Conservation (phyloP, 2,113 vertebrate genomes). For the Alosa alosa region DNA sequence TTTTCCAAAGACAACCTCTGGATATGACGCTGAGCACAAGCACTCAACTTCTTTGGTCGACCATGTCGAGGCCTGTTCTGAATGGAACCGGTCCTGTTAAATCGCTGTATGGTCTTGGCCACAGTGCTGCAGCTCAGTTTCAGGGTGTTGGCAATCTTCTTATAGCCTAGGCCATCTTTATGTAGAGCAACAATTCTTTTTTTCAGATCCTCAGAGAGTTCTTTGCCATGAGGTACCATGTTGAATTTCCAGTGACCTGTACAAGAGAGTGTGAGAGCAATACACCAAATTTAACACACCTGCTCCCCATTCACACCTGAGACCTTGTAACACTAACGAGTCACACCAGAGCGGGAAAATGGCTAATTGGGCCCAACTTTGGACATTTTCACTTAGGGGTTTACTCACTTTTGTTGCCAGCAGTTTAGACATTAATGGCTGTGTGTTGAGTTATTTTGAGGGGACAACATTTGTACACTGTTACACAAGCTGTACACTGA, state of each 20-base stretch:
- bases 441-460: too few relatives aligned
- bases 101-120: slow-evolving; percentile 16
- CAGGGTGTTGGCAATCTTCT: slow-evolving; percentile 21
- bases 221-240: slow-evolving; percentile 33
- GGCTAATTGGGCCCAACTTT: too few relatives aligned
- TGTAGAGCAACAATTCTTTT: slow-evolving; percentile 29
- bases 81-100: background rate
- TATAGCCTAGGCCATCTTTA: slow-evolving; percentile 27
- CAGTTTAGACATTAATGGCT: too few relatives aligned
- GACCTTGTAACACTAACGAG: slow-evolving; percentile 35
- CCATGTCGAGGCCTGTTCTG: slow-evolving; percentile 2
- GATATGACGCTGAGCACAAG: background rate
- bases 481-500: too few relatives aligned
- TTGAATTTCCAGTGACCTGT: slow-evolving; percentile 35
- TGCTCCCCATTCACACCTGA: slow-evolving; percentile 22
- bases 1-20: background rate
- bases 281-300: slow-evolving; percentile 28
- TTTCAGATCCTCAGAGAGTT: slow-evolving; percentile 34
- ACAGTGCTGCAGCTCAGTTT: slow-evolving; percentile 15
- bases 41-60: background rate
- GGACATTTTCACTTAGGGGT: too few relatives aligned
- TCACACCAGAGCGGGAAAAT: background rate
- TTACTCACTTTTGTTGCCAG: too few relatives aligned
- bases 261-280: slow-evolving; percentile 38
- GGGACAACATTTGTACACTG: too few relatives aligned